phyloP scores from a whole-genome alignment of 2,888 invertebrate species.

The Eupithecia subumbrata region DNA sequence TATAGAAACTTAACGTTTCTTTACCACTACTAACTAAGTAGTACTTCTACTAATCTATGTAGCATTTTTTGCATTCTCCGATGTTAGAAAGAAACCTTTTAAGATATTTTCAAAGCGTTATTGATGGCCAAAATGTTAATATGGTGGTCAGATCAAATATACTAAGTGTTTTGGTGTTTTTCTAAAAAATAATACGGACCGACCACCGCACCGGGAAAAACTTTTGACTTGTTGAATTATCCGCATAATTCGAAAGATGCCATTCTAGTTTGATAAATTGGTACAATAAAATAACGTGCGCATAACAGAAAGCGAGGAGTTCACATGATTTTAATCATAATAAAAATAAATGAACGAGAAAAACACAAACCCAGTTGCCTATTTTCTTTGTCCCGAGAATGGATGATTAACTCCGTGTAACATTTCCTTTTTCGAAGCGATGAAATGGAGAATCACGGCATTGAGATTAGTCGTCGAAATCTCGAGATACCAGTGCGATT shows the following conservation, averaged over 20 bases:
- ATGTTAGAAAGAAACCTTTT: too few species aligned
- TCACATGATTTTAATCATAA: slow-evolving; percentile 12
- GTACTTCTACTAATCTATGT: neutral
- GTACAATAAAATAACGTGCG: neutral
- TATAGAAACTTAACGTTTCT: slow-evolving; percentile 25
- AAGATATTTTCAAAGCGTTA: too few species aligned
- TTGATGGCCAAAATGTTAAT: too few species aligned
- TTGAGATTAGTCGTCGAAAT: slow-evolving; percentile 28
- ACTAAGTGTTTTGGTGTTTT: too few species aligned
- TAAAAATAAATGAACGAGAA: slow-evolving; percentile 13
- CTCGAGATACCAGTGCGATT: slow-evolving; percentile 46
- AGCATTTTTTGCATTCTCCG: neutral
- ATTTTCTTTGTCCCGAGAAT: slow-evolving; percentile 8
- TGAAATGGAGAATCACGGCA: slow-evolving; percentile 4
- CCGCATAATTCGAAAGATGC: neutral
- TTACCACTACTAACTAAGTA: neutral
- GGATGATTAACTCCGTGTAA: slow-evolving; percentile 3
- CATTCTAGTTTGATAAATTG: neutral
- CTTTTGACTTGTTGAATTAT: neutral
- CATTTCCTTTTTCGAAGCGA: neutral
- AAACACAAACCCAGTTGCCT: neutral
- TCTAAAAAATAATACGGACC: too few species aligned
- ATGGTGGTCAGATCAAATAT: too few species aligned
- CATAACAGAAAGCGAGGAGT: neutral
- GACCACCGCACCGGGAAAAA: neutral